Base-by-base conservation (phyloP, 2,797 vertebrate genomes). In the Phrynocephalus forsythii region DNA sequence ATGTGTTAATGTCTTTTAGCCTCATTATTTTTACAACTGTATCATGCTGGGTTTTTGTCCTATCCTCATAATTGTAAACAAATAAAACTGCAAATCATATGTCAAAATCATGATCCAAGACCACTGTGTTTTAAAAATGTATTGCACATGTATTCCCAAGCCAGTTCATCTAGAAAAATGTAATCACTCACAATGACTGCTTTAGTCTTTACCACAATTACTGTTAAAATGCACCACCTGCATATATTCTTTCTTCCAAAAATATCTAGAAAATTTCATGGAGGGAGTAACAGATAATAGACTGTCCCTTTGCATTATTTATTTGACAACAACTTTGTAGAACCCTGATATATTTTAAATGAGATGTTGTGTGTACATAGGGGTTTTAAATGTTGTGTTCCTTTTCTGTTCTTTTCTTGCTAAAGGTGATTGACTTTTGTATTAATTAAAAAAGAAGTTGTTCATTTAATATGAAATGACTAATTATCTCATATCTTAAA, bases 221-320 rank as follows among this genome's bases (percentile, higher is more conserved):
- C 88, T 77, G 87, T 91, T 89, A 92, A 91, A 87, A 93, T 83
- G 26, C 86, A 82, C 88, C 85, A 78, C 33, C 83, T 88, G 38
- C 76, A 60, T 82, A 75, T 87, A 76, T 82, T 91, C 69, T 0
- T 0, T 86, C 83, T 50, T 79, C 82, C 60, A 90, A 81, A 92
- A 63, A 1, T 2, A 9, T 86, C 84, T 82, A 48, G 73, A 92
- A 48, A 72, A 72, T 78, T 6, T 71, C 24, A 87, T 50, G 68
- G 75, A 71, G 56, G 91, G 89, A 6, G 13, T n/a, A 11, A 16
- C 50, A 72, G 50, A 24, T 20, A 84, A 86, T 60, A 87, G 79
- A 48, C 48, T 90, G 78, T 26, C 72, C 72, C 48, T 78, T 83
- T 82, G 16, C 52, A 79, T 92, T 82, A 93, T 93, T 93, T 91